Conservation (phyloP, 1,140 invertebrate species). For the Heliconius congener region DNA sequence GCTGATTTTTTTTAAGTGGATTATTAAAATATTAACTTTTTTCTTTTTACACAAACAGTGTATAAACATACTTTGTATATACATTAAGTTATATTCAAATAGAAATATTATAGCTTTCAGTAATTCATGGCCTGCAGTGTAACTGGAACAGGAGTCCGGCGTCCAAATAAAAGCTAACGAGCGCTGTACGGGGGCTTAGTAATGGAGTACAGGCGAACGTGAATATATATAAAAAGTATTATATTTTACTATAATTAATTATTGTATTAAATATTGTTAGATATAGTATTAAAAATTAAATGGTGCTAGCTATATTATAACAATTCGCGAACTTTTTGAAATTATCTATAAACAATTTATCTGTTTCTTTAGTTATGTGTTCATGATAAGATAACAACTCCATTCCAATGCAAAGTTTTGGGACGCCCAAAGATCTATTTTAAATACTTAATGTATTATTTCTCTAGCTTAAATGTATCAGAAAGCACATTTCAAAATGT, state of each 20-base stretch:
- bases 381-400: no score
- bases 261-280: no score
- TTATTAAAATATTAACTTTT: no score
- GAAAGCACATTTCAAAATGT: background rate
- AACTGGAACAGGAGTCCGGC: conserved; percentile 70
- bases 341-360: background rate
- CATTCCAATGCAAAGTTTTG: background rate
- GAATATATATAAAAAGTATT: background rate
- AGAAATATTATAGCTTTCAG: no score
- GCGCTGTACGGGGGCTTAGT: conserved; percentile 70
- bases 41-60: no score
- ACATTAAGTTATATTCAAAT: no score
- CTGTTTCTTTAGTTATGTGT: background rate
- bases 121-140: conserved; percentile 46
- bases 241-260: background rate
- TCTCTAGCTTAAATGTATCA: background rate
- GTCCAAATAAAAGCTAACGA: conserved; percentile 79
- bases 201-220: conserved; percentile 62
- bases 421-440: no score
- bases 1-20: no score
- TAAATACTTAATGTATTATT: background rate
- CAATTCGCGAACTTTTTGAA: no score
- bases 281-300: no score
- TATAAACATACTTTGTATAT: no score
- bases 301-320: no score